Evolutionary conservation across 2,797 vertebrate genomes (phyloP).

Genomic region (Channa striata): DNA sequence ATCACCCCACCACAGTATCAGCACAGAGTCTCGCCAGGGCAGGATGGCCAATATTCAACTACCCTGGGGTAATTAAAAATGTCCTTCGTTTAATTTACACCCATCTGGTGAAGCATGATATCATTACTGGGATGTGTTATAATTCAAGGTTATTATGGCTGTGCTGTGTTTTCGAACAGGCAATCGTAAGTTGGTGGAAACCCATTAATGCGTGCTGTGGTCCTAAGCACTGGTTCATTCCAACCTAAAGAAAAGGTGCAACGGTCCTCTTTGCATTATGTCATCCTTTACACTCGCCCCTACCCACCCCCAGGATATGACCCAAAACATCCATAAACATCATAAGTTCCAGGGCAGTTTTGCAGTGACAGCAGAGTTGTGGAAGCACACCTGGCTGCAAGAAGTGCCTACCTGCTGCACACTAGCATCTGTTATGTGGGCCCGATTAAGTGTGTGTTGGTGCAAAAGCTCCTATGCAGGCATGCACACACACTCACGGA

Average conservation of each 20-base stretch:
- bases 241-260: conserved; percentile 23
- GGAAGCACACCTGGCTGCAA: conserved; percentile 66
- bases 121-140: conserved; percentile 75
- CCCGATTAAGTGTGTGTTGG: conserved; percentile 52
- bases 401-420: conserved; percentile 54
- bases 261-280: conserved; percentile 44
- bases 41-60: conserved; percentile 70
- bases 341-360: conserved; percentile 49
- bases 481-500: conserved; percentile 6
- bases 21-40: conserved; percentile 60
- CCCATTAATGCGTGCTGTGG: conserved; percentile 39
- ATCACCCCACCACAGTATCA: conserved; percentile 73
- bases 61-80: conserved; percentile 79
- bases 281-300: conserved; percentile 14
- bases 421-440: conserved; percentile 54
- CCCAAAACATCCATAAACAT: conserved; percentile 66
- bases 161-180: conserved; percentile 59
- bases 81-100: conserved; percentile 73
- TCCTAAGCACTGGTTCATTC: conserved; percentile 25
- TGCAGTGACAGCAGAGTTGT: conserved; percentile 71
- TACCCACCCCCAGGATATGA: conserved; percentile 42
- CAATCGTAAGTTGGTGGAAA: conserved; percentile 40
- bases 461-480: conserved; percentile 33
- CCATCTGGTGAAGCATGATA: conserved; percentile 75
- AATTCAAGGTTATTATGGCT: conserved; percentile 74